A percentile compares a stretch with the other conserved stretches of the same genome.
phyloP scores from a whole-genome alignment of 2,797 vertebrate genomes.

The Poliocrania exsul region DNA sequence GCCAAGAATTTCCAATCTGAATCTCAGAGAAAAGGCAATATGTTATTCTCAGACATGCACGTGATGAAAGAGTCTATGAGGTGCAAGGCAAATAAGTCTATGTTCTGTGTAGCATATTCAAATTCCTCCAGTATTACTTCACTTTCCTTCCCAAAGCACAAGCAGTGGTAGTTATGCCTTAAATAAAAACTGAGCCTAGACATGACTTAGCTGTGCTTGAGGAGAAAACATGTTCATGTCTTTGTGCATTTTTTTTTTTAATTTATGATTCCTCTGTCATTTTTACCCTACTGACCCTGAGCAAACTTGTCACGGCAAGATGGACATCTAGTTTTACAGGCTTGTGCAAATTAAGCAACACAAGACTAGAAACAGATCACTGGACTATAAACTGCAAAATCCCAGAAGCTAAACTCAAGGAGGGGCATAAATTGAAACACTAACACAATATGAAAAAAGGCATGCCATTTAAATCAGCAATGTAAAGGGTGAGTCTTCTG shows the following conservation, averaged over 20 bases:
- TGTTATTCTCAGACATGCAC: not conserved
- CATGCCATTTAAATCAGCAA: not conserved
- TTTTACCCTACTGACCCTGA: conserved; percentile 7
- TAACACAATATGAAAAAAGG: not conserved
- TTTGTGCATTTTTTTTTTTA: not conserved
- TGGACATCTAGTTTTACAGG: conserved; percentile 13
- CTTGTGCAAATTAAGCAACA: not conserved
- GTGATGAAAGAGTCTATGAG: not conserved
- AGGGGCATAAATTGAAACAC: not conserved
- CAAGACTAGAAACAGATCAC: not conserved
- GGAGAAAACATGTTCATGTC: not conserved
- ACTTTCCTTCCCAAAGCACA: not conserved
- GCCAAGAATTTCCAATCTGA: conserved; percentile 6
- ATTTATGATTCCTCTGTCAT: not conserved
- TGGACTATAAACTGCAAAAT: conserved; percentile 25
- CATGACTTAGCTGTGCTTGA: not conserved
- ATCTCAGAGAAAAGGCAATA: conserved; percentile 17
- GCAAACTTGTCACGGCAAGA: conserved; percentile 22
- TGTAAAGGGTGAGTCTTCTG: not conserved
- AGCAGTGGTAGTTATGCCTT: not conserved
- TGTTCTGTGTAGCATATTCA: not conserved
- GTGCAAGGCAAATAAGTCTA: not conserved
- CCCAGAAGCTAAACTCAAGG: conserved; percentile 7
- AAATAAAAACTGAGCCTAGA: not conserved
- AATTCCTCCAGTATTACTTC: not conserved